Conservation (phyloP, 1,140 invertebrate genomes). For the Hestina assimilis region DNA sequence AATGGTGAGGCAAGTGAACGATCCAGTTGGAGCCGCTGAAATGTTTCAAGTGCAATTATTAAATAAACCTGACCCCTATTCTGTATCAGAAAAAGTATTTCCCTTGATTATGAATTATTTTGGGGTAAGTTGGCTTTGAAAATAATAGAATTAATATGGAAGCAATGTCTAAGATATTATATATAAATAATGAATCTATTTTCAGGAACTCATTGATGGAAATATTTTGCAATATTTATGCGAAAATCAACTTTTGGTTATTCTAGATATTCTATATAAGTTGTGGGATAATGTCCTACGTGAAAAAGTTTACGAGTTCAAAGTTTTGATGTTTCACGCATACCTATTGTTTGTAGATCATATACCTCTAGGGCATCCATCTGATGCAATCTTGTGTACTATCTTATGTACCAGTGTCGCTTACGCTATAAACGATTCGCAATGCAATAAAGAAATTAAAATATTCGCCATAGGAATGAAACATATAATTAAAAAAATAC, state of each 20-base stretch:
- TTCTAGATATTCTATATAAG: slow-evolving; percentile 58
- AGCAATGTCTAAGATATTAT: too few relatives aligned
- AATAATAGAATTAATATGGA: too few relatives aligned
- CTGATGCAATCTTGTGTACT: slow-evolving; percentile 58
- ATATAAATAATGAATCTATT: slow-evolving; percentile 17
- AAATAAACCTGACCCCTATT: slow-evolving; percentile 30
- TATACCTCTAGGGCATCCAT: slow-evolving; percentile 45
- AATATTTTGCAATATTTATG: slow-evolving; percentile 63
- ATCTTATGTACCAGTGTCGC: slow-evolving; percentile 53
- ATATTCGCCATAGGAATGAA: slow-evolving; percentile 41
- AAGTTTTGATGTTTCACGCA: slow-evolving; percentile 47
- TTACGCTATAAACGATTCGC: slow-evolving; percentile 46
- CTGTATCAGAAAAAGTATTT: slow-evolving; percentile 53
- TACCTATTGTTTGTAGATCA: slow-evolving; percentile 54
- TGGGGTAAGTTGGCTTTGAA: slow-evolving; percentile 67
- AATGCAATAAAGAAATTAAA: slow-evolving; percentile 35
- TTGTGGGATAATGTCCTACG: slow-evolving; percentile 54
- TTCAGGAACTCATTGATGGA: slow-evolving; percentile 56
- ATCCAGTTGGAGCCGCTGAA: slow-evolving; percentile 33
- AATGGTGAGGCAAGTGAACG: slow-evolving; percentile 42
- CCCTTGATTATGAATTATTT: slow-evolving; percentile 56
- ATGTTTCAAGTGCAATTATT: slow-evolving; percentile 40
- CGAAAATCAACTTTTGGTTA: slow-evolving; percentile 54
- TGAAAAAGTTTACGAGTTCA: slow-evolving; percentile 52
- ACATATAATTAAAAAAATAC: slow-evolving; percentile 42